Evolutionary conservation across 2,797 vertebrate genomes (phyloP).

Genomic region (Phaenicophaeus curvirostris): DNA sequence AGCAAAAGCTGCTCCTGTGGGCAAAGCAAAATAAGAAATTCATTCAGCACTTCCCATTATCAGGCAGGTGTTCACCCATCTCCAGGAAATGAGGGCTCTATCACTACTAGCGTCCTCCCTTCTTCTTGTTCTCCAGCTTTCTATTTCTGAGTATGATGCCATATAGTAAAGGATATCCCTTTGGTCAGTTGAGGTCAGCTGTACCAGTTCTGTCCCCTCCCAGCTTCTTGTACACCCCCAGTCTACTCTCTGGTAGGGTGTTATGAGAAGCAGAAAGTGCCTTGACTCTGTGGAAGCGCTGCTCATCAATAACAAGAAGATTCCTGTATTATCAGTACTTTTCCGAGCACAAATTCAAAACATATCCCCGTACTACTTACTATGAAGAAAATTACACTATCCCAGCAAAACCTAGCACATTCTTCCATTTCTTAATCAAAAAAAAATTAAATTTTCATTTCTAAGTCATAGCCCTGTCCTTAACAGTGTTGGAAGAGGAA

Average conservation of each 20-base stretch:
- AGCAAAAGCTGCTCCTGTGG: accelerated
- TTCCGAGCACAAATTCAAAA: background rate
- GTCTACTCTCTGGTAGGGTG: accelerated
- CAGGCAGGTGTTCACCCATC: background rate
- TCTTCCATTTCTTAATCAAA: background rate
- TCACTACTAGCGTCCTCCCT: accelerated
- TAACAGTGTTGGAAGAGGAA: background rate
- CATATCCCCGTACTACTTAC: background rate
- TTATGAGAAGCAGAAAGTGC: background rate
- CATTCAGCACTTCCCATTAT: accelerated
- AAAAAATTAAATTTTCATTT: background rate
- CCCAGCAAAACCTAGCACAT: background rate
- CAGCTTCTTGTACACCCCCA: background rate
- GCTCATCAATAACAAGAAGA: background rate
- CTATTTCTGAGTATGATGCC: background rate
- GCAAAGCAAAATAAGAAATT: background rate
- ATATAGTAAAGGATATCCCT: background rate
- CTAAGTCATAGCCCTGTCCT: background rate
- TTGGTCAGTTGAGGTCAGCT: background rate
- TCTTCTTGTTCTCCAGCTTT: background rate
- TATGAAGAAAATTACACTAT: background rate
- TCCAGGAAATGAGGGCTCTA: background rate
- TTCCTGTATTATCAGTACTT: background rate
- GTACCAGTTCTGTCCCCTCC: background rate
- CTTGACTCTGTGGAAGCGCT: background rate